These are phyloP conservation scores for Heliconius melpomene DNA, from an alignment of 1,140 invertebrate genomes.

Conservation along the genomic window DNA sequence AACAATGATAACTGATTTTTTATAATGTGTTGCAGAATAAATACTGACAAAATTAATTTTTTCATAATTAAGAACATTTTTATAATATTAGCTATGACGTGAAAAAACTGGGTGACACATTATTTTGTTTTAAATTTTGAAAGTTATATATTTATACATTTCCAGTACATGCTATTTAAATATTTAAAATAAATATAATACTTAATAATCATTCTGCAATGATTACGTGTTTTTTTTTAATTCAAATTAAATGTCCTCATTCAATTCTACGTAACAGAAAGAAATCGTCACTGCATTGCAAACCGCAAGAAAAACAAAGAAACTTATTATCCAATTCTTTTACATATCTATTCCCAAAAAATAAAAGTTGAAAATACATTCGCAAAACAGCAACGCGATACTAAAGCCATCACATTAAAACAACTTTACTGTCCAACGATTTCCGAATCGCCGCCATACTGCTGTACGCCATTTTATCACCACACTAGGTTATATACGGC, in stretches of 20 bases:
- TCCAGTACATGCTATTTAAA: too few relatives aligned
- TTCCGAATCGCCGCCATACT: constrained; percentile 63
- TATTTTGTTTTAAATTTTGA: too few relatives aligned
- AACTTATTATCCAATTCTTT: constrained; percentile 4
- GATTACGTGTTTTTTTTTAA: too few relatives aligned
- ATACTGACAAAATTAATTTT: neutral
- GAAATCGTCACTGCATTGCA: neutral
- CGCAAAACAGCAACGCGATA: constrained; percentile 51
- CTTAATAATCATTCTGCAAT: too few relatives aligned
- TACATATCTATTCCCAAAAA: constrained; percentile 16
- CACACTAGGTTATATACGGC: constrained; percentile 65
- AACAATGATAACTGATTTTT: neutral
- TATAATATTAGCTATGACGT: too few relatives aligned
- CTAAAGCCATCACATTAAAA: constrained; percentile 68
- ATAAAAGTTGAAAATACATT: constrained; percentile 38
- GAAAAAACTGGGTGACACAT: too few relatives aligned
- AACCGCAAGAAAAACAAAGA: constrained; percentile 11
- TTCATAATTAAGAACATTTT: too few relatives aligned
- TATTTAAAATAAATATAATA: too few relatives aligned
- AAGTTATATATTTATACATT: too few relatives aligned
- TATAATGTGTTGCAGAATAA: neutral
- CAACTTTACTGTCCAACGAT: constrained; percentile 69
- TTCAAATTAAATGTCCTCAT: too few relatives aligned
- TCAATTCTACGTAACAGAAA: neutral
- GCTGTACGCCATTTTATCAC: constrained; percentile 63